phyloP scores from a whole-genome alignment of 30 jellyfish, hydroid and myxozoan genomes.

The Hydractinia echinata region DNA sequence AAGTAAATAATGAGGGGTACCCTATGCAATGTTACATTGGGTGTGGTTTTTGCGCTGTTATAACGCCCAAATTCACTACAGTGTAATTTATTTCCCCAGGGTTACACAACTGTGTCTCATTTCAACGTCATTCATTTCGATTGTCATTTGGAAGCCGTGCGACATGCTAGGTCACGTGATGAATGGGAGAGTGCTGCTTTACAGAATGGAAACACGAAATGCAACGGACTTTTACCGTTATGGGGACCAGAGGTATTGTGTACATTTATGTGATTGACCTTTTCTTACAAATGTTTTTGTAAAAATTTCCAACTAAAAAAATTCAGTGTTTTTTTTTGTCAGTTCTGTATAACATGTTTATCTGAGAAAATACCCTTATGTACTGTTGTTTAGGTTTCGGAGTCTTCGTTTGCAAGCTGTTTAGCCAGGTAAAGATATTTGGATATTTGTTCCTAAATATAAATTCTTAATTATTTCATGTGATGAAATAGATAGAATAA shows the following conservation, averaged over 20 bases:
- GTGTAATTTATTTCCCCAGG: constrained; percentile 46
- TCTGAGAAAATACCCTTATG: too few relatives aligned
- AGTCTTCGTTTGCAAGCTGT: constrained; percentile 85
- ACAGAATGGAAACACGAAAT: constrained; percentile 86
- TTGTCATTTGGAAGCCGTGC: constrained; percentile 95
- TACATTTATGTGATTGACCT: too few relatives aligned
- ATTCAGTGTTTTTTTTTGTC: too few relatives aligned
- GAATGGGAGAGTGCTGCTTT: constrained; percentile 99
- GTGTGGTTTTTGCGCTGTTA: not conserved
- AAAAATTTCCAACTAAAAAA: too few relatives aligned
- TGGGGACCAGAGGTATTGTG: constrained; percentile 96
- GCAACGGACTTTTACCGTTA: constrained; percentile 90
- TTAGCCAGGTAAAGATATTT: constrained; percentile 68
- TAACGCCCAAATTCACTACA: not conserved
- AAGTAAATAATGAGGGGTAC: too few relatives aligned
- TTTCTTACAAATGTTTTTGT: too few relatives aligned
- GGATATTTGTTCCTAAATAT: too few relatives aligned
- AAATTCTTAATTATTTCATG: too few relatives aligned
- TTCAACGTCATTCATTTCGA: constrained; percentile 92
- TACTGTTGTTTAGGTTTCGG: constrained; percentile 67
- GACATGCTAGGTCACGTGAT: constrained; percentile 98
- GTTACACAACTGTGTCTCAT: constrained; percentile 91
- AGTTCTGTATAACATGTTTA: too few relatives aligned
- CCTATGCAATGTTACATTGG: too few relatives aligned
- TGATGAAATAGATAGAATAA: too few relatives aligned